Conservation (phyloP, 2,113 vertebrate species). For the Zeus faber region DNA sequence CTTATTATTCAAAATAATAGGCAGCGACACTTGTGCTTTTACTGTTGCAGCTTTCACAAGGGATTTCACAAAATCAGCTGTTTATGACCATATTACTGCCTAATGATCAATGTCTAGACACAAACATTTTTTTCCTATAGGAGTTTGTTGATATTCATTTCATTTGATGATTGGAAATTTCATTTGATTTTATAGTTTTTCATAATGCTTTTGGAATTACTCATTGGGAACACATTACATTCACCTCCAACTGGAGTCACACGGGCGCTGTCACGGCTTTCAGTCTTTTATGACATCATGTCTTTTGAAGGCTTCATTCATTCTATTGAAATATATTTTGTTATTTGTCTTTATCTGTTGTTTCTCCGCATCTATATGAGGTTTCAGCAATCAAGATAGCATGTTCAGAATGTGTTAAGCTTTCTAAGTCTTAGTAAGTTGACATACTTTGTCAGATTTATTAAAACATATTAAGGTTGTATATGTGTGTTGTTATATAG, state of each 20-base stretch:
- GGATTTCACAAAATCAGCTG: conserved; percentile 33
- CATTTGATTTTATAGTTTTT: conserved; percentile 41
- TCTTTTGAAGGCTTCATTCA: conserved; percentile 7
- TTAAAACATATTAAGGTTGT: no score
- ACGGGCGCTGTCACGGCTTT: neutral
- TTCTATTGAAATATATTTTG: conserved; percentile 2
- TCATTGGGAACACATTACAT: conserved; percentile 44
- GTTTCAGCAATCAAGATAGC: no score
- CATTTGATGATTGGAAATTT: conserved; percentile 17
- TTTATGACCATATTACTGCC: conserved; percentile 40
- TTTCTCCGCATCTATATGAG: neutral
- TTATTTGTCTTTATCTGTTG: conserved; percentile 24
- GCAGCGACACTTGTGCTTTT: conserved; percentile 29
- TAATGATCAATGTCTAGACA: conserved; percentile 51
- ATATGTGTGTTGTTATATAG: no score
- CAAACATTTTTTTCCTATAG: conserved; percentile 26
- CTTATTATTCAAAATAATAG: no score
- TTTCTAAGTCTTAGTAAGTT: no score
- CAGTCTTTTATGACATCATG: conserved; percentile 40
- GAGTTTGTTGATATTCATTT: no score
- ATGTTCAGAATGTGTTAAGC: no score
- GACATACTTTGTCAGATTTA: no score
- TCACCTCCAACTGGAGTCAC: conserved; percentile 24
- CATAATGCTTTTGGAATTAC: conserved; percentile 28
- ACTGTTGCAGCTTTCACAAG: conserved; percentile 16